Percentiles rank a stretch among this genome's conserved stretches.
Evolutionary conservation across 2,113 vertebrate species (phyloP).

Genomic region (Onychorhynchus coronatus): DNA sequence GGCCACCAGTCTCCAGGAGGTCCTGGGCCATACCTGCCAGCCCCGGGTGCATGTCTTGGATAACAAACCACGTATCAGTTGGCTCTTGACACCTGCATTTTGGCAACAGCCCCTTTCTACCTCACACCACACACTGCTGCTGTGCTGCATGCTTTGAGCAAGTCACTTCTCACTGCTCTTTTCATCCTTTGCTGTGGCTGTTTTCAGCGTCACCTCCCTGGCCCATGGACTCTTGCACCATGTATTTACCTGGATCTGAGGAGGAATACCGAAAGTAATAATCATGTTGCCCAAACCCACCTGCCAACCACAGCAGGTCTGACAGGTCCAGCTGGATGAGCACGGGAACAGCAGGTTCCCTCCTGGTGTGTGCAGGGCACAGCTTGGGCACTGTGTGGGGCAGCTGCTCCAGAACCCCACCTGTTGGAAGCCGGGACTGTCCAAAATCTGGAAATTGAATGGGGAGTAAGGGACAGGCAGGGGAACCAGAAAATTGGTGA

Average conservation of each 20-base stretch:
- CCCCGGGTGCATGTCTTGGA: not conserved
- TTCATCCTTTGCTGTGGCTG: conserved; percentile 7
- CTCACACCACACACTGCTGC: fast-evolving
- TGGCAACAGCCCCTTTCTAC: not conserved
- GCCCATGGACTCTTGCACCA: not conserved
- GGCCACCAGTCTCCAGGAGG: not conserved
- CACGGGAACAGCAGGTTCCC: not conserved
- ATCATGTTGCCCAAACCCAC: not conserved
- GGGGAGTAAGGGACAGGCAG: not conserved
- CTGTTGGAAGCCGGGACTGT: not conserved
- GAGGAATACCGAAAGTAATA: not conserved
- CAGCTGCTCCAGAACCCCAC: not conserved
- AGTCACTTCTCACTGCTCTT: not conserved
- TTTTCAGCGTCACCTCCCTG: not conserved
- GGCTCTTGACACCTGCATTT: not conserved
- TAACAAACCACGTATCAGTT: not conserved
- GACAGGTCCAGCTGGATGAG: not conserved
- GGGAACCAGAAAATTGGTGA: not conserved
- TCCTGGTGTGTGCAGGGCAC: not conserved
- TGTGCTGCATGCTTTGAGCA: not conserved
- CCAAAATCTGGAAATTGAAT: not conserved
- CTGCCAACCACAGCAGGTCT: conserved; percentile 4
- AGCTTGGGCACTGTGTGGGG: fast-evolving
- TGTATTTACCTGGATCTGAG: conserved; percentile 14
- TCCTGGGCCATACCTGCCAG: not conserved